These are phyloP conservation scores for Abrostola triplasia DNA, from an alignment of 2,888 invertebrate genomes.

Conservation along the genomic window DNA sequence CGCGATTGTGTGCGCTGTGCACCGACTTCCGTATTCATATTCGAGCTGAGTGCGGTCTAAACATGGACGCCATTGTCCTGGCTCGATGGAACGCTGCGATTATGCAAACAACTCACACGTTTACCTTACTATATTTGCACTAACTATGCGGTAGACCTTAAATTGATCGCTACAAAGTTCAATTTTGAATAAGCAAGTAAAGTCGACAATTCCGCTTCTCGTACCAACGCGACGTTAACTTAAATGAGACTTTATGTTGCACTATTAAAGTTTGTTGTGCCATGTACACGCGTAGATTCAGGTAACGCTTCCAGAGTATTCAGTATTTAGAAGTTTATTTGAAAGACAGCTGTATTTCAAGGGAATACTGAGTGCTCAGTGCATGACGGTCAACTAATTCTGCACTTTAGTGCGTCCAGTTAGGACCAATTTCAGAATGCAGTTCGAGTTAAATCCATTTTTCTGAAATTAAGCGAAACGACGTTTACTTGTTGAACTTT, in stretches of 20 bases:
- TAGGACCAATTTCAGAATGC: slow-evolving; percentile 21
- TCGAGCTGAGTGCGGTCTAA: slow-evolving; percentile 42
- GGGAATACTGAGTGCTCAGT: slow-evolving; percentile 23
- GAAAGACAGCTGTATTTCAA: slow-evolving; percentile 45
- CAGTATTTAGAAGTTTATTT: slow-evolving; percentile 48
- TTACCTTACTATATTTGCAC: slow-evolving; percentile 25
- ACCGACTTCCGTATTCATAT: slow-evolving; percentile 48
- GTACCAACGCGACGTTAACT: slow-evolving; percentile 8
- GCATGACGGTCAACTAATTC: slow-evolving; percentile 24
- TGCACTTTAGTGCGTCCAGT: slow-evolving; percentile 18
- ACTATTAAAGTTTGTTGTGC: slow-evolving; percentile 30
- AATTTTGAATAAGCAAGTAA: slow-evolving; percentile 30
- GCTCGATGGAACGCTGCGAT: slow-evolving; percentile 47
- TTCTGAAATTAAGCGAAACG: slow-evolving; percentile 5
- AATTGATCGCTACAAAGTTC: slow-evolving; percentile 4
- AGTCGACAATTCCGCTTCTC: slow-evolving; percentile 18
- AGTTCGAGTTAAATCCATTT: slow-evolving; percentile 1
- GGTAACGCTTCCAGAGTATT: slow-evolving; percentile 39
- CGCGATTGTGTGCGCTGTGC: slow-evolving; percentile 24
- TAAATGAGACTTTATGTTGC: slow-evolving; percentile 33
- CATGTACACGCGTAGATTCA: slow-evolving; percentile 20
- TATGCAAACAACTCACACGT: slow-evolving; percentile 48
- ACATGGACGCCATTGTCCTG: slow-evolving; percentile 47
- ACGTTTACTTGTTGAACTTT: slow-evolving; percentile 20
- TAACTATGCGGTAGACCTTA: slow-evolving; percentile 25